These are phyloP conservation scores for Rattus rattus DNA, from an alignment of 2,113 vertebrate genomes.

Conservation along the genomic window DNA sequence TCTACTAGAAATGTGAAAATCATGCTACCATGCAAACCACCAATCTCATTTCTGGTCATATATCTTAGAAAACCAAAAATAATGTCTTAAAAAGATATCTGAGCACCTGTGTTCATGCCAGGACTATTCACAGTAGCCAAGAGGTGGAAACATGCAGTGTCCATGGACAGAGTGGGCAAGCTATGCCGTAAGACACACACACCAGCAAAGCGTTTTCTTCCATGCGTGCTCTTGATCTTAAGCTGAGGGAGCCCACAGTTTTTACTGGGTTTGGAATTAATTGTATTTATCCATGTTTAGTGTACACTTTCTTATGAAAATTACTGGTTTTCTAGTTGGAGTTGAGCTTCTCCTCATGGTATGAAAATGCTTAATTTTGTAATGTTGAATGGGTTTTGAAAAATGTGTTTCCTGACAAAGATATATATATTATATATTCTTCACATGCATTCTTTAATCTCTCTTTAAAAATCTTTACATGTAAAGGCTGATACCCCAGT, in stretches of 20 bases:
- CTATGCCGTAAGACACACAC: too few relatives aligned
- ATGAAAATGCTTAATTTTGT: not conserved
- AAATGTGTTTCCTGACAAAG: not conserved
- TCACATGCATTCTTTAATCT: not conserved
- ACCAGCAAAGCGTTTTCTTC: not conserved
- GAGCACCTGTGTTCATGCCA: not conserved
- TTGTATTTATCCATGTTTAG: not conserved
- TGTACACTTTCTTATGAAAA: not conserved
- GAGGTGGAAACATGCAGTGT: not conserved
- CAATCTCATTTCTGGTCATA: not conserved
- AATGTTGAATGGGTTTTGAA: not conserved
- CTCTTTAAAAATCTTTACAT: not conserved
- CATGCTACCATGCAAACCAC: too few relatives aligned
- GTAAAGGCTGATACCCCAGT: not conserved
- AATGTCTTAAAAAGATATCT: not conserved
- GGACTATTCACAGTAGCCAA: not conserved
- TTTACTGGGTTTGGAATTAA: not conserved
- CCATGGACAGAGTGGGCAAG: not conserved
- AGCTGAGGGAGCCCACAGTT: too few relatives aligned
- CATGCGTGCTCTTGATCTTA: not conserved
- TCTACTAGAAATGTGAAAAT: not conserved
- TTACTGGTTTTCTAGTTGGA: not conserved
- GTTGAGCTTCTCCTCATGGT: not conserved
- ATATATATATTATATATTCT: too few relatives aligned
- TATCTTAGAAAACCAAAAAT: not conserved